These are phyloP conservation scores for Cheilosia impressa DNA, from an alignment of 2,888 invertebrate genomes.

Conservation along the genomic window DNA sequence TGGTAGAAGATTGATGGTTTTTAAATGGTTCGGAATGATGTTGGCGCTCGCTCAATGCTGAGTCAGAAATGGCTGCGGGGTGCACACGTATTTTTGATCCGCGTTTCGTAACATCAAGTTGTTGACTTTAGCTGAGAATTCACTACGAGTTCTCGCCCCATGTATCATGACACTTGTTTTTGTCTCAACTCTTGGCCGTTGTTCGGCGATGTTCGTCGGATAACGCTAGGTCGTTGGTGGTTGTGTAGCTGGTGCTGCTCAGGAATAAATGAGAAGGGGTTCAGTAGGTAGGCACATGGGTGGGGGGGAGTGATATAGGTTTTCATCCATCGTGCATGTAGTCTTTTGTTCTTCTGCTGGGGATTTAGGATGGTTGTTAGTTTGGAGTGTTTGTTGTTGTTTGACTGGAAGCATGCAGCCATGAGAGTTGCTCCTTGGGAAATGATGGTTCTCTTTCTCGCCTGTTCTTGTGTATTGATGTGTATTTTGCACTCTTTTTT, in stretches of 20 bases:
- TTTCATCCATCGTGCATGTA: conserved; percentile 48
- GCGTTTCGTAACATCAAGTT: conserved; percentile 64
- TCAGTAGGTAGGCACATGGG: conserved; percentile 1
- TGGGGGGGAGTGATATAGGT: conserved; percentile 15
- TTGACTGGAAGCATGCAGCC: conserved; percentile 64
- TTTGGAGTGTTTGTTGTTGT: conserved; percentile 57
- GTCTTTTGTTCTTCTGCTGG: conserved; percentile 61
- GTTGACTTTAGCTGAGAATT: conserved; percentile 61
- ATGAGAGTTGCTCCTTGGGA: conserved; percentile 56
- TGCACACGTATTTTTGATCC: conserved; percentile 32
- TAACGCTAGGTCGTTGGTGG: conserved; percentile 50
- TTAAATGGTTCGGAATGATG: conserved; percentile 65
- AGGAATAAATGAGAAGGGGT: conserved; percentile 17
- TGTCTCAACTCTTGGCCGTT: conserved; percentile 51
- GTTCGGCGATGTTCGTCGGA: conserved; percentile 10
- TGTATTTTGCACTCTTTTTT: conserved; percentile 30
- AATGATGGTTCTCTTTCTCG: conserved; percentile 60
- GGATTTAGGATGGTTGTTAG: conserved; percentile 51
- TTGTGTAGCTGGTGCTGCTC: conserved; percentile 43
- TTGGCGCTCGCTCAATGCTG: conserved; percentile 56
- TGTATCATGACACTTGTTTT: conserved; percentile 73
- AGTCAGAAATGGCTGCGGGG: conserved; percentile 55
- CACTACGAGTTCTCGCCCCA: conserved; percentile 39
- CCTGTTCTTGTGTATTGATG: conserved; percentile 22
- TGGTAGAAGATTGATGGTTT: conserved; percentile 67